Evolutionary conservation across 1,140 invertebrate genomes (phyloP).

Genomic region (Drosophila fuyamai): DNA sequence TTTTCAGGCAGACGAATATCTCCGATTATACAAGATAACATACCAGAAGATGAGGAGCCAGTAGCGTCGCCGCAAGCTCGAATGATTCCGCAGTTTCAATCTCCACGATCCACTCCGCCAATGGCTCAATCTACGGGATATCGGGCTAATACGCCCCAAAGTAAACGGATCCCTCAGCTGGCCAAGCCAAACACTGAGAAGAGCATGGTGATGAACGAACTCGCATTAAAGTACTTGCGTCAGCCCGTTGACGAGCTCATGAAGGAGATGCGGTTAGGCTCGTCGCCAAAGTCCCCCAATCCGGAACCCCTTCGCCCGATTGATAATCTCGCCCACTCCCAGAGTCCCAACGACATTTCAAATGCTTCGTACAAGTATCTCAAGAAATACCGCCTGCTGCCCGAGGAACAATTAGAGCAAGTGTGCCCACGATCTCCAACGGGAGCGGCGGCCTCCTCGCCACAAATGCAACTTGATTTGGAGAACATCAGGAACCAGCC

Average conservation of each 20-base stretch:
- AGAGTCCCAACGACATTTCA: slow-evolving; percentile 74
- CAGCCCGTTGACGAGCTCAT: slow-evolving; percentile 74
- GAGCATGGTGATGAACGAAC: slow-evolving; percentile 80
- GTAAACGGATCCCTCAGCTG: slow-evolving; percentile 19
- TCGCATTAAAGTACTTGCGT: slow-evolving; percentile 75
- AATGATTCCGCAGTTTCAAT: slow-evolving; percentile 51
- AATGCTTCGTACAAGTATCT: slow-evolving; percentile 81
- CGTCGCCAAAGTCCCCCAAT: slow-evolving; percentile 9
- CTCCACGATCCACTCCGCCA: slow-evolving; percentile 53
- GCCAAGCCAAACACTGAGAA: slow-evolving; percentile 69
- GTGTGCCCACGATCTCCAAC: slow-evolving; percentile 13
- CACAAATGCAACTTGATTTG: slow-evolving; percentile 56
- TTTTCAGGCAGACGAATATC: slow-evolving; percentile 38
- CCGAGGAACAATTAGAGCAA: slow-evolving; percentile 57
- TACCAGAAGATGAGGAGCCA: slow-evolving; percentile 60
- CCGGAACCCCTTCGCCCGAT: slow-evolving; percentile 59
- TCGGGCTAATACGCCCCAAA: slow-evolving; percentile 52
- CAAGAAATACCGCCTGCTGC: slow-evolving; percentile 75
- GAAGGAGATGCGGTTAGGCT: slow-evolving; percentile 60
- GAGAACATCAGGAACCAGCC: slow-evolving; percentile 76
- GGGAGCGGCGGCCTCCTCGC: background rate
- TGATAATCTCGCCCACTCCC: slow-evolving; percentile 56
- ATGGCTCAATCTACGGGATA: slow-evolving; percentile 76
- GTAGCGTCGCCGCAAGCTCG: slow-evolving; percentile 10
- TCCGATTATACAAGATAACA: slow-evolving; percentile 68